Evolutionary conservation across 2,888 invertebrate species (phyloP).

Genomic region (Polyommatus iphigenia): DNA sequence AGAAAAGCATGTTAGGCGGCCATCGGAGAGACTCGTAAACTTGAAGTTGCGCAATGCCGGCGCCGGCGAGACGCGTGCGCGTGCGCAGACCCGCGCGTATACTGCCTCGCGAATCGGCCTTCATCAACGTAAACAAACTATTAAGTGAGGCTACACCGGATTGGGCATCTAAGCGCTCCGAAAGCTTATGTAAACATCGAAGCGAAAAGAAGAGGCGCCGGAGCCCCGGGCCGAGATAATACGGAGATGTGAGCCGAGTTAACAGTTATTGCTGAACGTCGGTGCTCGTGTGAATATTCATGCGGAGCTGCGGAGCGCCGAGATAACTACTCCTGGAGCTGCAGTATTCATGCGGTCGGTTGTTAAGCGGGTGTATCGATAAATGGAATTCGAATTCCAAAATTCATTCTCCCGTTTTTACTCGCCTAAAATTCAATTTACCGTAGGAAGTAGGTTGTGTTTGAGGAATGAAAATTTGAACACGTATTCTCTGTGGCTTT

Average conservation of each 20-base stretch:
- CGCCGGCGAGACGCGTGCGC: conserved; percentile 79
- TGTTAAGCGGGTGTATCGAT: conserved; percentile 40
- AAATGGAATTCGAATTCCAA: conserved; percentile 32
- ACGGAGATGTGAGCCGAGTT: conserved; percentile 59
- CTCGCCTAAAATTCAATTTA: background rate
- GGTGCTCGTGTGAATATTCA: conserved; percentile 68
- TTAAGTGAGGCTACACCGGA: conserved; percentile 49
- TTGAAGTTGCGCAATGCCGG: conserved; percentile 69
- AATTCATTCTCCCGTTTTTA: background rate
- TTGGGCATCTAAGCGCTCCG: conserved; percentile 34
- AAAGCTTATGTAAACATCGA: conserved; percentile 31
- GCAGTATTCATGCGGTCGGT: conserved; percentile 44
- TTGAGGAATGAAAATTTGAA: background rate
- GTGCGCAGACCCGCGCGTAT: conserved; percentile 73
- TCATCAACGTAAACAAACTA: conserved; percentile 76
- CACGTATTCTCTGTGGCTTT: background rate
- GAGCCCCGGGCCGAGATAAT: conserved; percentile 53
- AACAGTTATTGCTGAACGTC: conserved; percentile 68
- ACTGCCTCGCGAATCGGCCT: conserved; percentile 80
- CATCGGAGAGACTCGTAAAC: conserved; percentile 59
- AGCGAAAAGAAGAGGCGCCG: conserved; percentile 43
- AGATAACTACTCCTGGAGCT: conserved; percentile 47
- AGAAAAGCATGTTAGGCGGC: conserved; percentile 58
- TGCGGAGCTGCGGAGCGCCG: conserved; percentile 51
- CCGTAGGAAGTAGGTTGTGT: background rate